Evolutionary conservation across 2,113 vertebrate species (phyloP), one percentile per base, ranked within the genome.

Genomic region (Aix galericulata): DNA sequence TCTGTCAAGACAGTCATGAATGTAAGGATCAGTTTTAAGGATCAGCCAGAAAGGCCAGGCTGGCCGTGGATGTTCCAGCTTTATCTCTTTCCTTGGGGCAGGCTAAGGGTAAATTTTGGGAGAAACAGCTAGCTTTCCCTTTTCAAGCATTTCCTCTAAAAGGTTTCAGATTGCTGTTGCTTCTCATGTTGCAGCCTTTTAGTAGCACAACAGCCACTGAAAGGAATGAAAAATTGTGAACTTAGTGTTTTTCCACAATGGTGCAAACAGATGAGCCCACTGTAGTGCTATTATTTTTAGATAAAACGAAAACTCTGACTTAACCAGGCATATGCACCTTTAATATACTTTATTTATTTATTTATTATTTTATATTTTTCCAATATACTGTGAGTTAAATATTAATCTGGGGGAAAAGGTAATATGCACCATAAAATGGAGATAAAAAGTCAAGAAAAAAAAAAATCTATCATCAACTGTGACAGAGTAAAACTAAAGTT

Each of bases 381-480:
- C 58, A 95, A 88, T 96, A 95, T 88, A 92, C 20, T 93, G 97
- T 76, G 21, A 31, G 85, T 96, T 97, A 97, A 97, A 97, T 94
- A 97, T 95, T 97, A 95, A 97, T 97, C 91, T 92, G 1, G 17
- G 29, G 29, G 50, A 44, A 95, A 95, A 97, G 55, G 59, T 97
- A 97, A 73, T 13, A 16, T 69, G 26, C n/a, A 84, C 26, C 59
- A 94, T 93, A 94, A 97, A 96, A 95, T 18, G 91, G 4, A 93
- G 36, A 17, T 94, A 48, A 48, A 48, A 48, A 48, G 46, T 48
- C 21, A 48, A 48, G 46, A 48, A 12, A 68, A 81, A 64, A 48
- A 62, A 77, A 91, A 81, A 69, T 25, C 18, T 69, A 36, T 62
- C 59, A 80, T 95, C 89, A 95, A 46, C 75, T 86, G 62, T 96